A percentile compares a stretch with the other conserved stretches of the same genome.
These are phyloP conservation scores for Musca vetustissima DNA, from an alignment of 1,140 invertebrate genomes.

Conservation along the genomic window DNA sequence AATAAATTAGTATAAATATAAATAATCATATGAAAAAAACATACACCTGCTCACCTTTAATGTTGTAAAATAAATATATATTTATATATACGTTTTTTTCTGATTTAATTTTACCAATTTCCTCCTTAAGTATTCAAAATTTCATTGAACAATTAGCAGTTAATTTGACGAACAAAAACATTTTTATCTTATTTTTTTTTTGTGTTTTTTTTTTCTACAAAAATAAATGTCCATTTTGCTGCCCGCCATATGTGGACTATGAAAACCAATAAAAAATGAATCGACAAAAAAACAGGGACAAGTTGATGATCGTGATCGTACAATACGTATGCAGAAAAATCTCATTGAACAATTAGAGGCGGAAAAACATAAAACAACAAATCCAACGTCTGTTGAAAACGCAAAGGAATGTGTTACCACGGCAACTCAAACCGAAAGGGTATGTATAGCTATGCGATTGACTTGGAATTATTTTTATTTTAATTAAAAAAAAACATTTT, in stretches of 20 bases:
- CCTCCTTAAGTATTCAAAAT: background rate
- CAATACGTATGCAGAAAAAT: conserved; percentile 68
- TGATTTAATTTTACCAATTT: background rate
- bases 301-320: conserved; percentile 71
- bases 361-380: conserved; percentile 47
- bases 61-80: no score
- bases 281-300: conserved; percentile 58
- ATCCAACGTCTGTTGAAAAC: conserved; percentile 15
- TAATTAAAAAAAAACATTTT: background rate
- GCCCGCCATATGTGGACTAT: no score
- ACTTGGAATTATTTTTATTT: background rate
- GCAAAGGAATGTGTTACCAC: conserved; percentile 61
- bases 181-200: no score
- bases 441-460: conserved; percentile 45
- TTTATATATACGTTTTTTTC: background rate
- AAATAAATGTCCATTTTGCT: no score
- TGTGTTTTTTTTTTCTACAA: no score
- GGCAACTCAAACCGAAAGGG: conserved; percentile 74
- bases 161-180: background rate
- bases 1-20: no score
- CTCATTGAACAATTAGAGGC: conserved; percentile 58
- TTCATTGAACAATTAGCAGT: conserved; percentile 9
- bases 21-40: no score
- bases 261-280: conserved; percentile 6
- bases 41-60: no score